Evolutionary conservation across 2,113 vertebrate genomes (phyloP).

Genomic region (Hemichromis elongatus): DNA sequence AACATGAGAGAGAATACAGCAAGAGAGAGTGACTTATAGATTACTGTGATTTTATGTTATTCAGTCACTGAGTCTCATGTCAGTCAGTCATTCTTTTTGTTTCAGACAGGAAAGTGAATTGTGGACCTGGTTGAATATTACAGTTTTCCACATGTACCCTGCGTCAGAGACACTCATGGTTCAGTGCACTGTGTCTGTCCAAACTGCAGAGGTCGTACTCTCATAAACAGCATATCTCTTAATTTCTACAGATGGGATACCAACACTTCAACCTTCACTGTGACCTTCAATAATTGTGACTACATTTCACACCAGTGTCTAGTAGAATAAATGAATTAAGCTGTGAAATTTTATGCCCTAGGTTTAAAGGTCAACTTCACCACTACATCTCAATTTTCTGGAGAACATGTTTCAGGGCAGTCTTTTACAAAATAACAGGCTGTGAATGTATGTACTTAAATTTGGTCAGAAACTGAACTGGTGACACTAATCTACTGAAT

Average conservation of each 20-base stretch:
- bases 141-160: background rate
- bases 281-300: background rate
- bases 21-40: background rate
- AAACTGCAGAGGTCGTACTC: background rate
- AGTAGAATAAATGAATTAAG: background rate
- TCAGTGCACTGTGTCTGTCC: background rate
- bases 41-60: background rate
- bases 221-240: background rate
- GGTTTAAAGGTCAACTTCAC: background rate
- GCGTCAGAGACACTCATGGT: background rate
- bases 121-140: background rate
- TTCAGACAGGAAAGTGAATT: background rate
- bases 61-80: background rate
- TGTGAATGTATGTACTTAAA: background rate
- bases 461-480: background rate
- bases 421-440: background rate
- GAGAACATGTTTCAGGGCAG: background rate
- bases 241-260: background rate
- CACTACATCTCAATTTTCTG: background rate
- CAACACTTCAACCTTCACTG: background rate
- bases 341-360: background rate
- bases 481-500: background rate
- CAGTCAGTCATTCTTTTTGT: background rate
- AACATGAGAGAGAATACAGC: background rate
- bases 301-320: background rate